Conservation (phyloP, 2,888 invertebrate species). For the Tridacna crocea region DNA sequence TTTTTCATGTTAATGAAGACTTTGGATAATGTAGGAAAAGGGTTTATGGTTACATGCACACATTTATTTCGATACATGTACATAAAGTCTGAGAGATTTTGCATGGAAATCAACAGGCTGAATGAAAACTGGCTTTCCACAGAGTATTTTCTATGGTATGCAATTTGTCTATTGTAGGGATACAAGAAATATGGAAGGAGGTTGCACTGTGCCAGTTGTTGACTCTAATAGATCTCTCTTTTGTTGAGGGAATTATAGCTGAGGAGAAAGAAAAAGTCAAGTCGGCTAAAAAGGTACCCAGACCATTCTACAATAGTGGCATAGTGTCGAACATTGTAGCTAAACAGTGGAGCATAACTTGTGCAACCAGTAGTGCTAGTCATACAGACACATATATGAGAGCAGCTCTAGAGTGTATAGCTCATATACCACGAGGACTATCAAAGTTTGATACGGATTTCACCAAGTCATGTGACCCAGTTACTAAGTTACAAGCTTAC, state of each 20-base stretch:
- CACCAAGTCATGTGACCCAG: slow-evolving; percentile 65
- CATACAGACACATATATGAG: slow-evolving; percentile 76
- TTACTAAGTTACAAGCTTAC: slow-evolving; percentile 77
- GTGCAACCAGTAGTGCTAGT: slow-evolving; percentile 56
- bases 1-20: no score
- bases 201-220: slow-evolving; percentile 80
- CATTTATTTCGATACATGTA: no score
- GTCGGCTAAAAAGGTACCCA: slow-evolving; percentile 53
- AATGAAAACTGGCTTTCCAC: no score
- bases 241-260: slow-evolving; percentile 79
- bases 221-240: slow-evolving; percentile 80
- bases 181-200: slow-evolving; percentile 79
- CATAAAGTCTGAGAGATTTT: no score
- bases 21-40: no score
- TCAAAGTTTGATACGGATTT: slow-evolving; percentile 77
- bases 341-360: slow-evolving; percentile 71
- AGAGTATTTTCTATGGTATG: no score
- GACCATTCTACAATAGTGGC: slow-evolving; percentile 57
- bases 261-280: slow-evolving; percentile 71
- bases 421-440: slow-evolving; percentile 77
- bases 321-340: slow-evolving; percentile 75
- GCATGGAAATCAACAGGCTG: no score
- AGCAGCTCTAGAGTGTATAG: slow-evolving; percentile 78
- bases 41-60: no score
- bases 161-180: slow-evolving; percentile 52